Evolutionary conservation across 2,888 invertebrate species (phyloP).

Genomic region (Leucania comma): DNA sequence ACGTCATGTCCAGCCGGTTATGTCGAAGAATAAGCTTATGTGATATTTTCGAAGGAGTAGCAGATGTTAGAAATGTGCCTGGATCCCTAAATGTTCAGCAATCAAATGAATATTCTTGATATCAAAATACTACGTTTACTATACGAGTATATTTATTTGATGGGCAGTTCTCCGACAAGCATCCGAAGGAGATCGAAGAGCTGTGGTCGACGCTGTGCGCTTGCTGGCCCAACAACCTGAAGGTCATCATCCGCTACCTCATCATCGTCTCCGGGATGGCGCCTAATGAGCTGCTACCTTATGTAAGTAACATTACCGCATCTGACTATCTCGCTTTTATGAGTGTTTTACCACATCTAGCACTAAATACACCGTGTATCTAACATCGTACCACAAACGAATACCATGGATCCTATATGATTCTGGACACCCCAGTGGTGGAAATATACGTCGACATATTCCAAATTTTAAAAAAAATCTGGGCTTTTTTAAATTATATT

Average conservation of each 20-base stretch:
- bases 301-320: slow-evolving; percentile 92
- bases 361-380: no score
- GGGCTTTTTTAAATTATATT: no score
- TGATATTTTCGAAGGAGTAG: no score
- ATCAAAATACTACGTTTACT: not conserved
- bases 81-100: no score
- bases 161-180: slow-evolving; percentile 97
- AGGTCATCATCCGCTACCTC: slow-evolving; percentile 98
- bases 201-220: slow-evolving; percentile 98
- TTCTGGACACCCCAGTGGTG: no score
- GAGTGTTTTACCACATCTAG: no score
- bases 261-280: slow-evolving; percentile 99
- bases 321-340: not conserved
- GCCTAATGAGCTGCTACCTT: slow-evolving; percentile 97
- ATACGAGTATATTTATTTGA: not conserved
- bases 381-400: no score
- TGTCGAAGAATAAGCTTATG: not conserved
- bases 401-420: no score
- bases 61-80: no score
- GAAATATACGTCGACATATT: no score
- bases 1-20: not conserved
- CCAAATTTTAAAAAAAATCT: no score
- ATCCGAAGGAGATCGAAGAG: slow-evolving; percentile 98
- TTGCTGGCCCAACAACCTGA: slow-evolving; percentile 99
- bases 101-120: no score